Conservation (phyloP, 2,797 vertebrate species). For the Apodemus agrarius region DNA sequence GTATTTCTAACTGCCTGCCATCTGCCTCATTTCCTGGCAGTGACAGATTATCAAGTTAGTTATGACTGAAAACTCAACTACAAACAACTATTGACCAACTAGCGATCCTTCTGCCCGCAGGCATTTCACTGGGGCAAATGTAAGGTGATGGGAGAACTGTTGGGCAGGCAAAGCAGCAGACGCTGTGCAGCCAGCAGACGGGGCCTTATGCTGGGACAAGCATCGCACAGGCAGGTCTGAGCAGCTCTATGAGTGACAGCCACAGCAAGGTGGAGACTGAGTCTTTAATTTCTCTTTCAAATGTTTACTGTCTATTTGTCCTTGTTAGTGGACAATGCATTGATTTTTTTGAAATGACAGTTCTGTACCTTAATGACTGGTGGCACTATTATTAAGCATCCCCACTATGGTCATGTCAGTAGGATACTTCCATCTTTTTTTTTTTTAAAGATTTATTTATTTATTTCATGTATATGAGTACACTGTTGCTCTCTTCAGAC, state of each 20-base stretch:
- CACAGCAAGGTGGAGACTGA: not conserved
- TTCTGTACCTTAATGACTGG: not conserved
- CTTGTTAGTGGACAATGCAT: not conserved
- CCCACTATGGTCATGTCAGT: not conserved
- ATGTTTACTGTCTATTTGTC: not conserved
- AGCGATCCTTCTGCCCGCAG: not conserved
- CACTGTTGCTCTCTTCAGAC: too few relatives aligned
- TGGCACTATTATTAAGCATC: not conserved
- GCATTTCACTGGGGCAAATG: constrained; percentile 49
- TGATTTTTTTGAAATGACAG: constrained; percentile 10
- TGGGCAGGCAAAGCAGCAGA: constrained; percentile 21
- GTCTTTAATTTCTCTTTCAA: constrained; percentile 23
- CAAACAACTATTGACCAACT: constrained; percentile 36
- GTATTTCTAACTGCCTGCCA: constrained; percentile 36
- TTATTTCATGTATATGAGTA: too few relatives aligned
- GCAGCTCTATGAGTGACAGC: not conserved
- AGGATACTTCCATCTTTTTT: constrained; percentile 43
- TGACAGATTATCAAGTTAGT: constrained; percentile 48
- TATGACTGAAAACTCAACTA: constrained; percentile 32
- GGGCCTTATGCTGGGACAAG: constrained; percentile 25
- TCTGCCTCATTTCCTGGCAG: constrained; percentile 51
- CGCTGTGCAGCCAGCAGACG: not conserved
- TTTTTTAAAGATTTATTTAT: not conserved
- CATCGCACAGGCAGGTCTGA: not conserved
- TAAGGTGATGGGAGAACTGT: not conserved